phyloP scores from a whole-genome alignment of 1,140 invertebrate genomes.

The Camponotus floridanus region DNA sequence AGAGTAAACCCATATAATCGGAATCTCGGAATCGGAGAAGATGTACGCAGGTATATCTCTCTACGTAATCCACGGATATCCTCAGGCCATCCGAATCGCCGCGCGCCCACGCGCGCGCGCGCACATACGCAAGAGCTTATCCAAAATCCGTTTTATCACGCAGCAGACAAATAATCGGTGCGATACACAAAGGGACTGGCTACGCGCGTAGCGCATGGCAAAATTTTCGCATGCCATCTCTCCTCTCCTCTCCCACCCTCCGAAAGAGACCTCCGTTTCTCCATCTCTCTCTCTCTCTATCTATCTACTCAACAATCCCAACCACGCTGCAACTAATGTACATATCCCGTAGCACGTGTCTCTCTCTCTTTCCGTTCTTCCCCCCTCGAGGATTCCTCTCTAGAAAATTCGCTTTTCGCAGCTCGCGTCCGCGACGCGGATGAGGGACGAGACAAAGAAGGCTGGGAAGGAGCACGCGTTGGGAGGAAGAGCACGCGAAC shows the following conservation, averaged over 20 bases:
- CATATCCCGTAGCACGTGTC: conserved; percentile 37
- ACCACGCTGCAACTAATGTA: neutral
- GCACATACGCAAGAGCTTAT: too few species aligned
- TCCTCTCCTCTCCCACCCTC: neutral
- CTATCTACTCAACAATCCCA: neutral
- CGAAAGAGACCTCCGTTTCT: neutral
- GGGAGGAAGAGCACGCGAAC: neutral
- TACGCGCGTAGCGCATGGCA: conserved; percentile 60
- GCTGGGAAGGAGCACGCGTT: neutral
- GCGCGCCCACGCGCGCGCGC: neutral
- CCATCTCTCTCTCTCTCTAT: conserved; percentile 42
- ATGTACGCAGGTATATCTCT: neutral
- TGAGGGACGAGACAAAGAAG: conserved; percentile 2
- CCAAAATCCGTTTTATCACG: neutral
- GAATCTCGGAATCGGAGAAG: neutral
- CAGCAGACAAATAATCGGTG: conserved; percentile 35
- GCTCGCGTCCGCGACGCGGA: neutral
- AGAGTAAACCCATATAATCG: too few species aligned
- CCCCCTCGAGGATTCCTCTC: neutral
- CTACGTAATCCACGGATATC: neutral
- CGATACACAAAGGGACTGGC: conserved; percentile 42
- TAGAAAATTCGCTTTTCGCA: neutral
- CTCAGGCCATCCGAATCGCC: too few species aligned
- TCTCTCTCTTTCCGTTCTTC: neutral
- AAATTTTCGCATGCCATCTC: conserved; percentile 51